Evolutionary conservation across 2,797 vertebrate genomes (phyloP), one percentile per base, ranked within the genome.

Genomic region (Carapus acus): DNA sequence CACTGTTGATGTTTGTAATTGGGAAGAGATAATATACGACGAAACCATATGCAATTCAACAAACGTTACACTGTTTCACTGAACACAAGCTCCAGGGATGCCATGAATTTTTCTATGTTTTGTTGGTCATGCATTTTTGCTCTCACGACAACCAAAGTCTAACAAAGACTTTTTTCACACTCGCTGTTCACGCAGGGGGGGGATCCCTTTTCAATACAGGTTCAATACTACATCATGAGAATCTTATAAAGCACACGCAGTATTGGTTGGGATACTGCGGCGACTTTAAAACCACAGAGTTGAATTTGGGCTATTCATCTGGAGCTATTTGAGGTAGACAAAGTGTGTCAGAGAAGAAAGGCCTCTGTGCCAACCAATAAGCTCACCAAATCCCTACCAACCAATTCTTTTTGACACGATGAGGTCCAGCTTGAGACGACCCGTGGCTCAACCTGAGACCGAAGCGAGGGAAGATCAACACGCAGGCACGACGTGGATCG

Each of bases 281-380:
- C 65, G 71, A 62, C 48, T 80, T 76, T 65, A 49, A 76, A 78
- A 71, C 62, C 67, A 77, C 60, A 63, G 62, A 27, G 43, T n/a
- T 69, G 21, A 31, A 58, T 75, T 59, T 51, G 38, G 43, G 61
- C 62, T 53, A 69, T 49, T 44, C 74, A 59, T 67, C 64, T 62
- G 64, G 76, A 76, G 75, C 63, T 62, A 66, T 78, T 78, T 83
- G 83, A 86, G 82, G 82, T 86, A 87, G 83, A 85, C 49, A 76
- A 79, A 79, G 73, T 52, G 40, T 62, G 62, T 71, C 69, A 62
- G 73, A 78, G 65, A 58, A 70, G 24, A 27, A 27, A 9, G 24
- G 9, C 70, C 70, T n/a, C n/a, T n/a, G n/a, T n/a, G n/a, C 45
- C 53, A 51, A 59, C 41, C 60, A 33, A 54, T 20, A 24, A 39